phyloP scores from a whole-genome alignment of 2,113 vertebrate species.

The Sporophila hypoxantha region DNA sequence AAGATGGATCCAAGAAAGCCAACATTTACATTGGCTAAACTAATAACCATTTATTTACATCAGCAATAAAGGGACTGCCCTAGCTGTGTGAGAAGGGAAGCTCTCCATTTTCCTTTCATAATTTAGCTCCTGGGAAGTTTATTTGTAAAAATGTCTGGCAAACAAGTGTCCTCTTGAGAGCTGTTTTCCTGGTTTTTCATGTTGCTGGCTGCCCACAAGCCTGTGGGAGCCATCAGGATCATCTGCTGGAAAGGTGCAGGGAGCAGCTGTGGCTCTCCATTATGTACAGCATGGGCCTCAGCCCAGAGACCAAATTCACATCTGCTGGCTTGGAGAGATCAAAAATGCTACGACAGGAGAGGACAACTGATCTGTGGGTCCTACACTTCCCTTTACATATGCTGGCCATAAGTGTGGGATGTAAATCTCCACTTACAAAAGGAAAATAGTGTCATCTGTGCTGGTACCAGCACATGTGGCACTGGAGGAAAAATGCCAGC shows the following conservation, averaged over 20 bases:
- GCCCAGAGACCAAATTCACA: neutral
- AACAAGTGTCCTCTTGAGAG: neutral
- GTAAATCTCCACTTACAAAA: neutral
- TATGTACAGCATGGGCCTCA: neutral
- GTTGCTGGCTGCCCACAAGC: conserved; percentile 14
- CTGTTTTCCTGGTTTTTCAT: conserved; percentile 4
- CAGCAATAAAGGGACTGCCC: neutral
- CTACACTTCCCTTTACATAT: conserved; percentile 11
- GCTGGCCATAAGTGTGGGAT: neutral
- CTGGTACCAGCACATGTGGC: conserved; percentile 1
- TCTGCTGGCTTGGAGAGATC: conserved; percentile 16
- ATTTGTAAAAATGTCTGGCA: conserved; percentile 16
- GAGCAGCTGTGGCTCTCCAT: conserved; percentile 24
- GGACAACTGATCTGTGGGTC: neutral
- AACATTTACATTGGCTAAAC: neutral
- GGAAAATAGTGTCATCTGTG: neutral
- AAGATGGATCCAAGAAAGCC: neutral
- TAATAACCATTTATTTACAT: neutral
- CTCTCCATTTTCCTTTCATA: neutral
- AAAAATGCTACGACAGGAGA: neutral
- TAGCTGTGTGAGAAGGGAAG: neutral
- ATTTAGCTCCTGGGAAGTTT: conserved; percentile 8
- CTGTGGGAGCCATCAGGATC: conserved; percentile 13
- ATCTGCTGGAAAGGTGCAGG: neutral
- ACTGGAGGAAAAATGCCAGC: conserved; percentile 6